Evolutionary conservation across 2,113 vertebrate genomes (phyloP).

Genomic region (Thymallus thymallus): DNA sequence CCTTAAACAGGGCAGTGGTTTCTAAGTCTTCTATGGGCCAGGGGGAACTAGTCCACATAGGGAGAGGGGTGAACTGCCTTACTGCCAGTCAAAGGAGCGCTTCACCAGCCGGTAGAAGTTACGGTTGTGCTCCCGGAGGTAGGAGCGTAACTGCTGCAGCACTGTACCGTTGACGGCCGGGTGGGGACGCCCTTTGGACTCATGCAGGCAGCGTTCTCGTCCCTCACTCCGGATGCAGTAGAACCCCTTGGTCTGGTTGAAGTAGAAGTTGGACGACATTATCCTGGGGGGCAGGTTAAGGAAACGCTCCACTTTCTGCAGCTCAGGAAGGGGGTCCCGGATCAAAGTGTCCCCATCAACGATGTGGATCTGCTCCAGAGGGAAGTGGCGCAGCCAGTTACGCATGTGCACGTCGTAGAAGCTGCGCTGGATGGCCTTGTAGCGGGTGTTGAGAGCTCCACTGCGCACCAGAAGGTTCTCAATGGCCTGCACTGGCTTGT

Average conservation of each 20-base stretch:
- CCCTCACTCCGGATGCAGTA: constrained; percentile 92
- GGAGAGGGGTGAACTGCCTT: constrained; percentile 18
- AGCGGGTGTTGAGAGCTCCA: constrained; percentile 84
- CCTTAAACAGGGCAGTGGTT: constrained; percentile 31
- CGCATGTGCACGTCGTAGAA: constrained; percentile 89
- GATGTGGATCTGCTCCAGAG: constrained; percentile 88
- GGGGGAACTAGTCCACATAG: constrained; percentile 19
- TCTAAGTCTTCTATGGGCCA: not conserved
- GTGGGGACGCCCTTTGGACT: constrained; percentile 91
- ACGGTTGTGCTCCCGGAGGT: constrained; percentile 88
- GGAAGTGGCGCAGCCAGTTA: constrained; percentile 89
- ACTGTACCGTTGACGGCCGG: constrained; percentile 85
- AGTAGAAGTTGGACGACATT: constrained; percentile 90
- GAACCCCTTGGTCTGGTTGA: constrained; percentile 94
- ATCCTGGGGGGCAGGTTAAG: constrained; percentile 86
- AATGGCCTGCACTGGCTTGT: constrained; percentile 90
- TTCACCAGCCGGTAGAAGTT: constrained; percentile 89
- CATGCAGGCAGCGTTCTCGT: constrained; percentile 87
- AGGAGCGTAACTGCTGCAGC: constrained; percentile 84
- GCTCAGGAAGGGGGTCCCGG: constrained; percentile 85
- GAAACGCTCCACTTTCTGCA: constrained; percentile 88
- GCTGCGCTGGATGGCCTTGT: constrained; percentile 92
- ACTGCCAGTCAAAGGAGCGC: constrained; percentile 90
- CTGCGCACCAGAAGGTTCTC: constrained; percentile 90
- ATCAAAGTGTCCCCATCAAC: constrained; percentile 90